Conservation (phyloP, 2,888 invertebrate species). For the Biston betularia region DNA sequence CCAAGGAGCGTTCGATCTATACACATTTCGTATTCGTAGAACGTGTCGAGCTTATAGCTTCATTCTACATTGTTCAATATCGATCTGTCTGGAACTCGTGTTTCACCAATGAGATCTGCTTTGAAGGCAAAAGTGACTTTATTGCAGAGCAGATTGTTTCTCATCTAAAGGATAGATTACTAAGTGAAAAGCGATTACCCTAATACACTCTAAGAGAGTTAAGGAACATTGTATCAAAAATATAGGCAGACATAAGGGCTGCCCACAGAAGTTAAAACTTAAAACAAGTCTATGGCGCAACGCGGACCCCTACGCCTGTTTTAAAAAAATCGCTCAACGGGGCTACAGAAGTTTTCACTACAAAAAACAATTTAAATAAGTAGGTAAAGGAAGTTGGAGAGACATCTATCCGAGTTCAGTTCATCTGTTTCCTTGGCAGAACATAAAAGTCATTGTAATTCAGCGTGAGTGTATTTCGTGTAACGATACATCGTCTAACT, state of each 20-base stretch:
- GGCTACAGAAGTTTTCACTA: no score
- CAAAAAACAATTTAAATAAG: conserved; percentile 22
- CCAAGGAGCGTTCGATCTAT: conserved; percentile 29
- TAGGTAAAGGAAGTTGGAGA: conserved; percentile 22
- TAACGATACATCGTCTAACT: conserved; percentile 45
- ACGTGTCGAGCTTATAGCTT: conserved; percentile 31
- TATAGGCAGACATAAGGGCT: neutral
- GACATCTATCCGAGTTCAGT: conserved; percentile 42
- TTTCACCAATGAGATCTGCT: conserved; percentile 9
- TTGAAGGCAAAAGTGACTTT: conserved; percentile 24
- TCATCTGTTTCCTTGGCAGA: conserved; percentile 41
- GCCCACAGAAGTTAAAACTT: no score
- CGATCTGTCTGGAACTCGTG: conserved; percentile 24
- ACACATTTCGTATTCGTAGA: conserved; percentile 11
- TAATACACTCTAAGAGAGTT: conserved; percentile 1
- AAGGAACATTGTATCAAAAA: neutral
- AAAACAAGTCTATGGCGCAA: no score
- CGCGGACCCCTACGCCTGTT: no score
- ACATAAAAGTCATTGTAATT: conserved; percentile 63
- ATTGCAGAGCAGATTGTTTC: conserved; percentile 16
- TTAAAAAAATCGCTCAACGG: no score
- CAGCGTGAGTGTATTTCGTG: conserved; percentile 47
- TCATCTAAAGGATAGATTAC: conserved; percentile 14
- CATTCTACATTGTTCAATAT: conserved; percentile 30
- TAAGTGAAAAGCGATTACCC: conserved; percentile 30